These are phyloP conservation scores for Melinopterus prodromus DNA, from an alignment of 2,888 invertebrate species.

Conservation along the genomic window DNA sequence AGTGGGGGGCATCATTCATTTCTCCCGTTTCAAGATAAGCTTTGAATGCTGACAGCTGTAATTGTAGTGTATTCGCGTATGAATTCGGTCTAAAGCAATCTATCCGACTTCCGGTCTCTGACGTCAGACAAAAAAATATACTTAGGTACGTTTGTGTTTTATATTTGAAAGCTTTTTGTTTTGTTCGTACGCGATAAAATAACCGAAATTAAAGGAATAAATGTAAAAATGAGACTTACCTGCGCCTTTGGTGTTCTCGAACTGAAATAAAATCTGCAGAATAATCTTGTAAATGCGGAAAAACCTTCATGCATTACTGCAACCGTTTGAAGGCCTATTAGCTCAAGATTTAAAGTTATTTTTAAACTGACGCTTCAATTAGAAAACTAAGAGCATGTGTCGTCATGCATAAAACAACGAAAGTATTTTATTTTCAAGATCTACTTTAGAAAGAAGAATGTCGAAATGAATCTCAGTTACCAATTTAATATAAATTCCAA, in stretches of 20 bases:
- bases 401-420: background rate
- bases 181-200: background rate
- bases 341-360: background rate
- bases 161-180: background rate
- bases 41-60: no score
- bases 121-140: no score
- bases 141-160: no score
- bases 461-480: background rate
- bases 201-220: background rate
- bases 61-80: no score
- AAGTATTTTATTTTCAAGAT: background rate
- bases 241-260: background rate
- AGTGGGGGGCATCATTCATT: no score
- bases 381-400: no score
- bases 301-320: background rate
- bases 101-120: no score
- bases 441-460: background rate
- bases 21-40: no score
- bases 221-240: background rate
- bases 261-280: background rate
- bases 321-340: background rate
- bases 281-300: background rate
- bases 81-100: no score
- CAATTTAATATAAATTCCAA: background rate
- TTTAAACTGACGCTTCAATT: no score